These are phyloP conservation scores for Anguilla megastoma DNA, from an alignment of 2,797 vertebrate genomes.

Conservation along the genomic window DNA sequence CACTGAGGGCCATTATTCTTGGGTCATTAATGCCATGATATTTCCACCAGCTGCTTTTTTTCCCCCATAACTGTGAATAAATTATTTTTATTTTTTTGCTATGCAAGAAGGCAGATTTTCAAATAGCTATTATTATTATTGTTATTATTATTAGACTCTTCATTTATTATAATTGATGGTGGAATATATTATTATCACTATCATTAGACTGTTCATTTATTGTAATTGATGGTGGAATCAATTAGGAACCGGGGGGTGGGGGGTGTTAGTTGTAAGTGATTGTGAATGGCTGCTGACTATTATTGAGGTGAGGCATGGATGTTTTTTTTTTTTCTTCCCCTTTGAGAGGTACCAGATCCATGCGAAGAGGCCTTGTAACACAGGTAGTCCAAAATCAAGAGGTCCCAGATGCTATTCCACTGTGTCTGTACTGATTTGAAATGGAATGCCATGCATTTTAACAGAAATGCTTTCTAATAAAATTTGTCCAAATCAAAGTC, in stretches of 20 bases:
- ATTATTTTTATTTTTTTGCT: background rate
- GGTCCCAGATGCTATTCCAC: background rate
- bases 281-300: background rate
- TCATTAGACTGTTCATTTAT: too few relatives aligned
- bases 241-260: too few relatives aligned
- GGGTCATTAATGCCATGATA: background rate
- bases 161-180: too few relatives aligned
- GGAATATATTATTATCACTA: too few relatives aligned
- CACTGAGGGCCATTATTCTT: background rate
- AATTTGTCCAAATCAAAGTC: background rate
- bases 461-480: background rate
- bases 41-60: background rate
- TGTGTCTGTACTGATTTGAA: background rate
- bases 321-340: background rate
- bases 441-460: background rate
- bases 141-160: too few relatives aligned
- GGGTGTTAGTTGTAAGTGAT: too few relatives aligned
- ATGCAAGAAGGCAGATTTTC: too few relatives aligned
- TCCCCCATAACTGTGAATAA: background rate
- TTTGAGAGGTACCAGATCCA: background rate
- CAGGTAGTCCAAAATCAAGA: background rate
- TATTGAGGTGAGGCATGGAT: background rate
- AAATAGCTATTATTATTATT: too few relatives aligned
- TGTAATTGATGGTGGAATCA: background rate
- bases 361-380: background rate